A percentile compares a stretch with the other conserved stretches of the same genome.
These are phyloP conservation scores for Ecliptopera silaceata DNA, from an alignment of 2,888 invertebrate species.

Conservation along the genomic window DNA sequence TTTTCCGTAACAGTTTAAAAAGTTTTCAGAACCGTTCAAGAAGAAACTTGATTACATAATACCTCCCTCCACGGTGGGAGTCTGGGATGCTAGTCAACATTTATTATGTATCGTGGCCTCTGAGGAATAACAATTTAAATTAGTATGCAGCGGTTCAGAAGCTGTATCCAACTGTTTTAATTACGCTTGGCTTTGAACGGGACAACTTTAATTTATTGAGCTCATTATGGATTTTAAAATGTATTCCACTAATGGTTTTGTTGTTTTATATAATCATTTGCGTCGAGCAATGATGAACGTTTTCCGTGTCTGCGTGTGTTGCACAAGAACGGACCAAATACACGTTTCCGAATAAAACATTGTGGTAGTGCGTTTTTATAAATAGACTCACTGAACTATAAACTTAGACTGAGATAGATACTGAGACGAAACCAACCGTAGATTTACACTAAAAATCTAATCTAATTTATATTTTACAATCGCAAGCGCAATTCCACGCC, in stretches of 20 bases:
- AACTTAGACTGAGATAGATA: no score
- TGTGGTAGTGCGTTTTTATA: no score
- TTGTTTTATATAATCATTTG: not conserved
- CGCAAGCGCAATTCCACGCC: no score
- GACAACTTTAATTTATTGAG: constrained; percentile 13
- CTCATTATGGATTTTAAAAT: constrained; percentile 3
- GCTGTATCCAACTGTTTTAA: constrained; percentile 18
- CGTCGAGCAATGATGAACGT: not conserved
- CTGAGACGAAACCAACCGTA: no score
- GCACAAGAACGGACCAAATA: not conserved
- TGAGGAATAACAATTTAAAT: constrained; percentile 16
- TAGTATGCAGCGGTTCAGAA: constrained; percentile 18
- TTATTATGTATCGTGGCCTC: constrained; percentile 21
- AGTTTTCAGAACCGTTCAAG: not conserved
- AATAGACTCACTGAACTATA: no score
- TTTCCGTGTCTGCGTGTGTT: not conserved
- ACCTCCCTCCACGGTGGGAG: constrained; percentile 1
- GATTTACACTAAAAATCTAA: no score
- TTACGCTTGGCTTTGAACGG: constrained; percentile 8
- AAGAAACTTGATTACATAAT: constrained; percentile 1
- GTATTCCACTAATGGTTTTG: not conserved
- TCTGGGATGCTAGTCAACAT: constrained; percentile 11
- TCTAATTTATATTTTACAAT: no score
- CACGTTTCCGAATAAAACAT: not conserved
- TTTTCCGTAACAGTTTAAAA: not conserved